These are phyloP conservation scores for Cecidostiba fungosa DNA, from an alignment of 2,888 invertebrate species.

Conservation along the genomic window DNA sequence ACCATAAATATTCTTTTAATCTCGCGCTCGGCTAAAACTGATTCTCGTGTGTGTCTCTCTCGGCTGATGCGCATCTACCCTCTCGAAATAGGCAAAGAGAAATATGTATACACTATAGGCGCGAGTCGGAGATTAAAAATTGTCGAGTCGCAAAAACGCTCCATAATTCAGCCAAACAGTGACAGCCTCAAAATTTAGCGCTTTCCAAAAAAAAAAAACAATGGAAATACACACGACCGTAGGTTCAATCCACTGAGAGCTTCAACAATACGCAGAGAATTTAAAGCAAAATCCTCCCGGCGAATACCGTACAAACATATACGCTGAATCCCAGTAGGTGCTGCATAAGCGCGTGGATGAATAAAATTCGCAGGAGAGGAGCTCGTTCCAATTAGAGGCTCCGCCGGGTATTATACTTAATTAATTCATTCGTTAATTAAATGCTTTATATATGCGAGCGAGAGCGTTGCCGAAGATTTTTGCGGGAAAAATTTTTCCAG, in stretches of 20 bases:
- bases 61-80: conserved; percentile 4
- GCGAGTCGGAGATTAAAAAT: conserved; percentile 11
- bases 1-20: conserved; percentile 77
- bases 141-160: background rate
- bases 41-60: background rate
- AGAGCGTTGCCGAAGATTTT: conserved; percentile 38
- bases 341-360: conserved; percentile 35
- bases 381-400: conserved; percentile 58
- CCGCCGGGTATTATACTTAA: conserved; percentile 57
- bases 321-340: background rate
- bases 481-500: conserved; percentile 11
- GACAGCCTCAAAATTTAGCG: background rate
- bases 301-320: background rate
- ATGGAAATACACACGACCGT: background rate
- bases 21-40: conserved; percentile 65
- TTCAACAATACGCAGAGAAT: background rate
- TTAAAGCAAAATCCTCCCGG: background rate
- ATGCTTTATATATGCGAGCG: conserved; percentile 52
- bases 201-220: background rate
- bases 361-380: conserved; percentile 52
- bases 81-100: background rate
- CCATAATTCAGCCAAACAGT: background rate
- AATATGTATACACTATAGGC: background rate
- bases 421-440: conserved; percentile 63
- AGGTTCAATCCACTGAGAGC: background rate